Conservation (phyloP, 2,888 invertebrate species). For the Vannuccia rotundouncinata region DNA sequence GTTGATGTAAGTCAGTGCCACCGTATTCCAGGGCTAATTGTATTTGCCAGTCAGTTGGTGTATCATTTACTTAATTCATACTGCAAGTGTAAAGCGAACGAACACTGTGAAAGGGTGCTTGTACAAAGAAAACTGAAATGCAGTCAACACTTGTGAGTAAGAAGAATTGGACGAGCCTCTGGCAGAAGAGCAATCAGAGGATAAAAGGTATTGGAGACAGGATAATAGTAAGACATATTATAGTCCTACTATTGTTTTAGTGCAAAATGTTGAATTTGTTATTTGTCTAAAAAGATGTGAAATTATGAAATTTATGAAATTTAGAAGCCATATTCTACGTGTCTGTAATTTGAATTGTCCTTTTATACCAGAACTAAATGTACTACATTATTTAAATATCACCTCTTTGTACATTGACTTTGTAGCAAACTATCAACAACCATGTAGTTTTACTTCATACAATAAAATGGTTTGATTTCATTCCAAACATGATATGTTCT, state of each 20-base stretch:
- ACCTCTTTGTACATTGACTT: not conserved
- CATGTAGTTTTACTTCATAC: conserved; percentile 15
- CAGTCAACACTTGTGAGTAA: not conserved
- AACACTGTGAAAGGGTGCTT: not conserved
- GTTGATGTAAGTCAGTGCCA: conserved; percentile 1
- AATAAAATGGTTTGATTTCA: conserved; percentile 9
- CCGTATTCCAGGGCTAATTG: conserved; percentile 16
- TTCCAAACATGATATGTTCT: conserved; percentile 16
- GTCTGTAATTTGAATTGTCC: not conserved
- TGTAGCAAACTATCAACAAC: conserved; percentile 4
- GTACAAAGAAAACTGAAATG: conserved; percentile 10
- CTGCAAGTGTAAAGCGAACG: conserved; percentile 15
- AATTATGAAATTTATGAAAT: too few relatives aligned
- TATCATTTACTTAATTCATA: conserved; percentile 16
- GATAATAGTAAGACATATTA: conserved; percentile 12
- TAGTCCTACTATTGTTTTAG: too few relatives aligned
- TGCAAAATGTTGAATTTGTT: conserved; percentile 16
- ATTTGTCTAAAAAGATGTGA: conserved; percentile 15
- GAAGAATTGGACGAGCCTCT: conserved; percentile 19
- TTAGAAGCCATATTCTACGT: conserved; percentile 19
- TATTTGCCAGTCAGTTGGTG: not conserved
- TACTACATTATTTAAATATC: conserved; percentile 22
- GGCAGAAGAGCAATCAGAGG: conserved; percentile 1
- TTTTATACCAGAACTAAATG: not conserved
- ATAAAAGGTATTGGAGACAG: not conserved